Percentiles rank a stretch among this genome's conserved stretches.
These are phyloP conservation scores for Platycheirus rosarum DNA, from an alignment of 2,888 invertebrate species.

Conservation along the genomic window DNA sequence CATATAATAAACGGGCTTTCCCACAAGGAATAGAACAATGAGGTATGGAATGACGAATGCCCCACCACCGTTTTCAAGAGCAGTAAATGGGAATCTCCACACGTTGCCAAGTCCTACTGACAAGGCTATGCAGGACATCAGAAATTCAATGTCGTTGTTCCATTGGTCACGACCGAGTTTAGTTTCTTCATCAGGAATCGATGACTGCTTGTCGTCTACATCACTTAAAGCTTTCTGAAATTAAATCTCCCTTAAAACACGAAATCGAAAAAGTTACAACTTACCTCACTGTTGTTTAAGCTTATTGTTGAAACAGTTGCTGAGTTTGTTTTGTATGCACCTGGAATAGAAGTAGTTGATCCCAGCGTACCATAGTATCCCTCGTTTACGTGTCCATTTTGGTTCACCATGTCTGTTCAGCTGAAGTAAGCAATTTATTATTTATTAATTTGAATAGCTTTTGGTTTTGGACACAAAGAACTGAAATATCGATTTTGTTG, in stretches of 20 bases:
- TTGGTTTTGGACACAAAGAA: background rate
- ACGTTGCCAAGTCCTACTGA: constrained; percentile 87
- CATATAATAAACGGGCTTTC: constrained; percentile 88
- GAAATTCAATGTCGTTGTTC: constrained; percentile 86
- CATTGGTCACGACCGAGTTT: constrained; percentile 82
- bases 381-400: constrained; percentile 77
- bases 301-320: constrained; percentile 56
- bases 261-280: background rate
- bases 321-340: constrained; percentile 59
- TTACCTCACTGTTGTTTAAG: constrained; percentile 37
- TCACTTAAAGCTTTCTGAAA: constrained; percentile 23
- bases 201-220: background rate
- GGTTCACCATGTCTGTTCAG: constrained; percentile 37
- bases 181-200: background rate
- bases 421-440: background rate
- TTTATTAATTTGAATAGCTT: background rate
- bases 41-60: constrained; percentile 88
- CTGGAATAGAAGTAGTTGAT: constrained; percentile 76
- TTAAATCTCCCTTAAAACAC: background rate
- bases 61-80: constrained; percentile 87
- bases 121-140: constrained; percentile 85
- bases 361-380: constrained; percentile 77
- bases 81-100: constrained; percentile 87
- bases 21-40: constrained; percentile 86
- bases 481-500: background rate